Evolutionary conservation across 2,113 vertebrate species (phyloP), one percentile per base, ranked within the genome.

Genomic region (Theristicus caerulescens): DNA sequence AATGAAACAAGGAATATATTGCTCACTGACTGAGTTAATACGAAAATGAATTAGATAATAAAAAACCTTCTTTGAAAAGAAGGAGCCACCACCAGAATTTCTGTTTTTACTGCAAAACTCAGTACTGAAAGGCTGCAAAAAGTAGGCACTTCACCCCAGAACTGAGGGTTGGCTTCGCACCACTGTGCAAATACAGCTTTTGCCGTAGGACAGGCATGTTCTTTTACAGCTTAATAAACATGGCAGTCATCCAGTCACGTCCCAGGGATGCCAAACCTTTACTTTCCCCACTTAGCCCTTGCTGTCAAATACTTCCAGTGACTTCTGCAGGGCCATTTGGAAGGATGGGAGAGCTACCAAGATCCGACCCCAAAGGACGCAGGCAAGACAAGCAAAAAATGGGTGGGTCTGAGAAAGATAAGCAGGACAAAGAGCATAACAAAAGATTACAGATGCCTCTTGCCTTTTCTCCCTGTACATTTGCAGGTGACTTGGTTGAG

Each of bases 151-250:
- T 94, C 62, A 92, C 42, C 47, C 82, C 57, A 84, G 86, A 93
- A 71, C 77, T 32, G 69, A 79, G 86, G 80, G 61, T 3, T 96
- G 76, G 72, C 83, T 72, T 92, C 1, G 0, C 70, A 88, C 46
- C 7, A 0, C 86, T 88, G 86, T 74, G 88, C 80, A 96, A 96
- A 96, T 44, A 95, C 69, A 88, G 80, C 72, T 88, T 95, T 89
- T 91, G 81, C 91, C 91, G 73, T 59, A 86, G 69, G 92, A 96
- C 86, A 95, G 55, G 61, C 86, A 42, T 31, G 86, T 74, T 80
- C 86, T 94, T 95, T 86, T 88, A 78, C 64, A 79, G 86, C 72
- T 95, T 94, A 90, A 90, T 94, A 96, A 94, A 93, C 29, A 76
- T 72, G 94, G 91, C 94, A 95, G 42, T 17, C 88, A 86, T 90